phyloP scores from a whole-genome alignment of 2,888 invertebrate species.

The Laothoe populi region DNA sequence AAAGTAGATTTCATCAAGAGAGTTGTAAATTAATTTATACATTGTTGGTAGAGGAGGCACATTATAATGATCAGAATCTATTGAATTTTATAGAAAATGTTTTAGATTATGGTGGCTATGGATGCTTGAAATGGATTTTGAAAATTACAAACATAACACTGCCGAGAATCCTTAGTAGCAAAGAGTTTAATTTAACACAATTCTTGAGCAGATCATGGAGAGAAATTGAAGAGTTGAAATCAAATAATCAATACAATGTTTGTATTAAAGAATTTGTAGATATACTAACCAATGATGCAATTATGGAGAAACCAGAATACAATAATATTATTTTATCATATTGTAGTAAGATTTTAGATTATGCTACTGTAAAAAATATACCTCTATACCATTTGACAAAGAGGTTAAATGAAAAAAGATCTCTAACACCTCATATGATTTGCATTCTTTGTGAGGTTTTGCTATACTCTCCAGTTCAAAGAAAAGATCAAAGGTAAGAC shows the following conservation, averaged over 20 bases:
- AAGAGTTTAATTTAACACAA: constrained; percentile 53
- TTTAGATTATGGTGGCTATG: constrained; percentile 77
- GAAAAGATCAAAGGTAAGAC: constrained; percentile 82
- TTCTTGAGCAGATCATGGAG: constrained; percentile 70
- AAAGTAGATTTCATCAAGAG: constrained; percentile 67
- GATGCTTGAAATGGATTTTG: constrained; percentile 71
- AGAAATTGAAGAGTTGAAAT: constrained; percentile 77
- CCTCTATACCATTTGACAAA: constrained; percentile 64
- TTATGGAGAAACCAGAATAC: constrained; percentile 54
- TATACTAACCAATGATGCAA: constrained; percentile 59
- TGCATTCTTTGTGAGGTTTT: constrained; percentile 74
- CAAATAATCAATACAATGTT: constrained; percentile 68
- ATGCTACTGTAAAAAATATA: constrained; percentile 62
- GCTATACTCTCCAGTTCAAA: constrained; percentile 75
- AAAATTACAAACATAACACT: constrained; percentile 63
- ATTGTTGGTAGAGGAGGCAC: constrained; percentile 42
- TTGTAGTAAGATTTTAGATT: constrained; percentile 67
- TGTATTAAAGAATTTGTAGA: constrained; percentile 72
- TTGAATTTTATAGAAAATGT: constrained; percentile 60
- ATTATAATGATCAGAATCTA: constrained; percentile 43
- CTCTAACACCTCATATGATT: constrained; percentile 55
- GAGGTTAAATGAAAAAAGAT: constrained; percentile 46
- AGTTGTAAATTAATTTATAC: constrained; percentile 59
- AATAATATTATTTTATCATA: constrained; percentile 63
- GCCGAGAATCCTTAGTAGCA: constrained; percentile 43